Conservation (phyloP, 1,140 invertebrate species). For the Rhysida immarginata region DNA sequence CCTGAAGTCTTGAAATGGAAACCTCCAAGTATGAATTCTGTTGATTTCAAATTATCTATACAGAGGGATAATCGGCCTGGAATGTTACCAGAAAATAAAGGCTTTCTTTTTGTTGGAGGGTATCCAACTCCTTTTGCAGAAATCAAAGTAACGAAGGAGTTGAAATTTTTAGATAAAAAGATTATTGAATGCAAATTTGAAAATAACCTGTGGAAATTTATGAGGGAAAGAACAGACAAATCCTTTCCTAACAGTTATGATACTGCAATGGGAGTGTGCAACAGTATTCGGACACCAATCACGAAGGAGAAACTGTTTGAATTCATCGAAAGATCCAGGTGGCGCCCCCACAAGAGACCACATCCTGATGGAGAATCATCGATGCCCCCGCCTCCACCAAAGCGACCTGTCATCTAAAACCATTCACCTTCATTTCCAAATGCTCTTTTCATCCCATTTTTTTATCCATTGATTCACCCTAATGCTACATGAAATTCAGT, state of each 20-base stretch:
- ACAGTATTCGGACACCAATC: conserved; percentile 53
- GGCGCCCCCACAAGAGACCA: conserved; percentile 14
- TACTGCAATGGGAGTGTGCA: conserved; percentile 49
- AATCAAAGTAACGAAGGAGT: conserved; percentile 60
- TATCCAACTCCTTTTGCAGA: conserved; percentile 43
- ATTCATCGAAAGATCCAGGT: conserved; percentile 46
- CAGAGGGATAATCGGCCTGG: conserved; percentile 46
- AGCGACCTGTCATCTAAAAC: no score
- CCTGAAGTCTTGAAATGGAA: conserved; percentile 89
- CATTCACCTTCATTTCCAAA: no score
- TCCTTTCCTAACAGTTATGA: conserved; percentile 79
- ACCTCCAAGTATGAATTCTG: conserved; percentile 76
- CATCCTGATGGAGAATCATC: not conserved
- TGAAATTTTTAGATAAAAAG: no score
- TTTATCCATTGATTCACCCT: no score
- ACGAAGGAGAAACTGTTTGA: conserved; percentile 60
- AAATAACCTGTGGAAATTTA: no score
- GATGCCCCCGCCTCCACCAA: not conserved
- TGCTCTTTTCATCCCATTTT: no score
- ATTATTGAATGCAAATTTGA: no score
- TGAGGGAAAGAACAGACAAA: conserved; percentile 93
- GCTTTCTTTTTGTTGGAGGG: conserved; percentile 63
- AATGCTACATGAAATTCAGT: no score
- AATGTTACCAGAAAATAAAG: conserved; percentile 53
- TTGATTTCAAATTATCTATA: conserved; percentile 87